Percentiles rank a stretch among this genome's conserved stretches.
These are phyloP conservation scores for Monopterus albus DNA, from an alignment of 2,113 vertebrate genomes.

Conservation along the genomic window DNA sequence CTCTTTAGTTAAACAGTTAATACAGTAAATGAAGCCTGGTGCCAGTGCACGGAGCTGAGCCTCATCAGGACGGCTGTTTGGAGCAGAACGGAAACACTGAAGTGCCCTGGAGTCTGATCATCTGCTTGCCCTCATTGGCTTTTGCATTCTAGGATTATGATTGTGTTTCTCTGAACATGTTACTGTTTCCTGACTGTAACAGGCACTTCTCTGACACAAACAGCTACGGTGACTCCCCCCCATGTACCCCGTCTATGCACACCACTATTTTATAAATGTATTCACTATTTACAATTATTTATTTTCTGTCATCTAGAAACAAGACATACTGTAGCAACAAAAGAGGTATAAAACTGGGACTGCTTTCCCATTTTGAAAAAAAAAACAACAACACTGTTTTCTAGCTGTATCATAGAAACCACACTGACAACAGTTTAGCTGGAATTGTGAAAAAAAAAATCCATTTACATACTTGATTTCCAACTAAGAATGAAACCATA, in stretches of 20 bases:
- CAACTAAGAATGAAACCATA: slow-evolving; percentile 76
- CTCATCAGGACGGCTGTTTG: slow-evolving; percentile 6
- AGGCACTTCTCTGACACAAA: slow-evolving; percentile 15
- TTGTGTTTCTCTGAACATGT: slow-evolving; percentile 47
- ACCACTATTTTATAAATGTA: slow-evolving; percentile 69
- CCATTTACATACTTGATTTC: slow-evolving; percentile 68
- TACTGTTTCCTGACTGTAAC: slow-evolving; percentile 19
- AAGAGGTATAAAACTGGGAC: slow-evolving; percentile 77
- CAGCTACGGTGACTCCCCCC: not conserved
- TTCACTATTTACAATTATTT: slow-evolving; percentile 76
- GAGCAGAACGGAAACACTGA: slow-evolving; percentile 9
- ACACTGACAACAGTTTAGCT: slow-evolving; percentile 40
- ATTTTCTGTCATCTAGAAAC: slow-evolving; percentile 65
- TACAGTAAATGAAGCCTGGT: not conserved
- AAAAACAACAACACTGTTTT: slow-evolving; percentile 51
- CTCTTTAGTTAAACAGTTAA: slow-evolving; percentile 1
- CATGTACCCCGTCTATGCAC: slow-evolving; percentile 59
- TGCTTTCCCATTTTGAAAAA: slow-evolving; percentile 59
- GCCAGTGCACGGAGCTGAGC: slow-evolving; percentile 29
- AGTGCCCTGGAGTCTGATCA: slow-evolving; percentile 20
- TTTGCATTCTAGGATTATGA: slow-evolving; percentile 54
- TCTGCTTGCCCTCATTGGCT: slow-evolving; percentile 30
- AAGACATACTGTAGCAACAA: slow-evolving; percentile 60
- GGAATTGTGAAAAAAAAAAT: slow-evolving; percentile 38
- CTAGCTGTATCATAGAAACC: slow-evolving; percentile 50